Evolutionary conservation across 2,797 vertebrate genomes (phyloP).

Genomic region (Xenentodon cancila): DNA sequence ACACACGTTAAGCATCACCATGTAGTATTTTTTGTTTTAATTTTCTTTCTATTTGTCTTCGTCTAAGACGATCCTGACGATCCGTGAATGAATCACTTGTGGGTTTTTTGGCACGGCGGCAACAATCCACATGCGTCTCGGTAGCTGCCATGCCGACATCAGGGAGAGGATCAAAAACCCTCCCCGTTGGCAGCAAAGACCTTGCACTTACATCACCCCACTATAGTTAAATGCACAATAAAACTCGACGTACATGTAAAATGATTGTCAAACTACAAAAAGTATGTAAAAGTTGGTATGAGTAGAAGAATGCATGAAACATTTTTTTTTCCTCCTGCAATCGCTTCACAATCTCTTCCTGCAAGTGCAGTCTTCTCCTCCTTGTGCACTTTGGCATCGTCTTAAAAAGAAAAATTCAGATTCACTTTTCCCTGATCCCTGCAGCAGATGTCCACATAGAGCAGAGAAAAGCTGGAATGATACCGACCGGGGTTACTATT

Average conservation of each 20-base stretch:
- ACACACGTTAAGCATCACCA: slow-evolving; percentile 17
- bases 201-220: slow-evolving; percentile 48
- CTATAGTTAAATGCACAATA: slow-evolving; percentile 48
- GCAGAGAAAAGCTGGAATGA: slow-evolving; percentile 62
- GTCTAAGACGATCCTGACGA: too few species aligned
- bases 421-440: slow-evolving; percentile 44
- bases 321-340: slow-evolving; percentile 8
- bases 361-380: slow-evolving; percentile 22
- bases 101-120: slow-evolving; percentile 64
- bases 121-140: slow-evolving; percentile 53
- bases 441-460: slow-evolving; percentile 32
- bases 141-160: slow-evolving; percentile 55
- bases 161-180: slow-evolving; percentile 27
- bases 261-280: slow-evolving; percentile 73
- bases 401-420: slow-evolving; percentile 5
- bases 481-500: slow-evolving; percentile 12
- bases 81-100: slow-evolving; percentile 38
- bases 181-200: slow-evolving; percentile 24
- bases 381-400: slow-evolving; percentile 39
- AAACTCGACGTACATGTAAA: slow-evolving; percentile 43
- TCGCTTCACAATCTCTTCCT: slow-evolving; percentile 22
- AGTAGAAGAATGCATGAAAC: slow-evolving; percentile 59
- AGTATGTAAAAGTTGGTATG: slow-evolving; percentile 71
- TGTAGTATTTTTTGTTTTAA: slow-evolving; percentile 38
- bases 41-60: too few species aligned